Percentiles rank a stretch among this genome's conserved stretches.
Conservation (phyloP, 2,797 vertebrate species). For the Pantherophis vulpinus region DNA sequence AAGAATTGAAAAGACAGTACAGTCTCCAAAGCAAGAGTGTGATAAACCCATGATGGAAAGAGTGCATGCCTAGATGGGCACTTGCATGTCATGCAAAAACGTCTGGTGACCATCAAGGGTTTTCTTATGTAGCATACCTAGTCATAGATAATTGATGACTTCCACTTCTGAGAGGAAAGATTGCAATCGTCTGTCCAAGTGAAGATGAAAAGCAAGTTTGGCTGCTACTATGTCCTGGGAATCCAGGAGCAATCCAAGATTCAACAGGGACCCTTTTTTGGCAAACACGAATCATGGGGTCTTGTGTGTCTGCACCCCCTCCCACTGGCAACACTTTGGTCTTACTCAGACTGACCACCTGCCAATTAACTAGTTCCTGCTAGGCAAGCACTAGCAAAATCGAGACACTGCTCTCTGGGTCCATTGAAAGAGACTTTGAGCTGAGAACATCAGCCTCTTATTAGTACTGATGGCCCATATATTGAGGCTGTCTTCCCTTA, state of each 20-base stretch:
- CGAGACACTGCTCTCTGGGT: slow-evolving; percentile 32
- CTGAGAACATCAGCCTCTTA: slow-evolving; percentile 30
- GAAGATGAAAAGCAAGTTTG: slow-evolving; percentile 46
- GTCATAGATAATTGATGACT: slow-evolving; percentile 4
- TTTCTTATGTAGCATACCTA: background rate
- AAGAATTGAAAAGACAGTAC: slow-evolving; percentile 22
- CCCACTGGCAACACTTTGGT: background rate
- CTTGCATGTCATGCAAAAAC: background rate
- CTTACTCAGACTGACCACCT: slow-evolving; percentile 19
- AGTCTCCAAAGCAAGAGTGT: background rate
- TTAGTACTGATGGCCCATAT: slow-evolving; percentile 12
- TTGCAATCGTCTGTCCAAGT: slow-evolving; percentile 29
- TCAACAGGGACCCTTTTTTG: slow-evolving; percentile 30
- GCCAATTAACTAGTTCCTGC: slow-evolving; percentile 22
- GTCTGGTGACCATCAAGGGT: background rate
- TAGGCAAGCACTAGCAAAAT: slow-evolving; percentile 34
- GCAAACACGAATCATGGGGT: slow-evolving; percentile 16
- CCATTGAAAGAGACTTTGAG: slow-evolving; percentile 37
- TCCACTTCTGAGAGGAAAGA: slow-evolving; percentile 20
- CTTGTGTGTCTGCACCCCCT: background rate
- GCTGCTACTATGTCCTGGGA: slow-evolving; percentile 31
- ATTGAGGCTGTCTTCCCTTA: slow-evolving; percentile 23
- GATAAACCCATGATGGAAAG: background rate
- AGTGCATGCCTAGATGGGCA: background rate
- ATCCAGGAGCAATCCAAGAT: slow-evolving; percentile 37